Conservation (phyloP, 2,113 vertebrate species). For the Noctilio leporinus region DNA sequence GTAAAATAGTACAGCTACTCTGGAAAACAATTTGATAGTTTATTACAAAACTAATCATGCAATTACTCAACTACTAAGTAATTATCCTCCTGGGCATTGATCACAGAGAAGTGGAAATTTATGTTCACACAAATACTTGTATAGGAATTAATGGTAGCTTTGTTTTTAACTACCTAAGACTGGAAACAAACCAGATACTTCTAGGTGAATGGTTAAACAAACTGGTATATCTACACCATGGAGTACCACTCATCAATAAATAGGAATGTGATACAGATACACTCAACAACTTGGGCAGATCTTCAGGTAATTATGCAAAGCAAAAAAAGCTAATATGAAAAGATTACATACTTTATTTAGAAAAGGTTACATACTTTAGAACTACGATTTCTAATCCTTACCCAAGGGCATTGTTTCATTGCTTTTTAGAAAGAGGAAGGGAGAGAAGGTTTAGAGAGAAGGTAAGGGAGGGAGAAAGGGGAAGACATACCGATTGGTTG, state of each 20-base stretch:
- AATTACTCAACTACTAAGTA: neutral
- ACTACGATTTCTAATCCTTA: too few species aligned
- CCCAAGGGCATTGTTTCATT: too few species aligned
- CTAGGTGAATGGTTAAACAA: neutral
- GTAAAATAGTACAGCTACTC: neutral
- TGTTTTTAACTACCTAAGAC: neutral
- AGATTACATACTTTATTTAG: too few species aligned
- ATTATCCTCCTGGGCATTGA: neutral
- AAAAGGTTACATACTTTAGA: too few species aligned
- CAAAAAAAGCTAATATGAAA: too few species aligned
- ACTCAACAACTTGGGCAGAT: too few species aligned
- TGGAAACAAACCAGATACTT: too few species aligned
- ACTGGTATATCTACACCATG: neutral
- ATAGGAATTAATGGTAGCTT: neutral
- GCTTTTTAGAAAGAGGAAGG: too few species aligned
- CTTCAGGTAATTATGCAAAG: too few species aligned
- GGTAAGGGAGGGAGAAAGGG: too few species aligned
- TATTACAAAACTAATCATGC: neutral
- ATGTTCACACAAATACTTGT: neutral
- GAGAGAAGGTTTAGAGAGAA: too few species aligned
- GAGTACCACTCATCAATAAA: neutral
- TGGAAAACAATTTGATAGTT: neutral
- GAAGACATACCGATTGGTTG: too few species aligned
- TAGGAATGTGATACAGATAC: neutral
- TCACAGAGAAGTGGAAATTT: neutral